These are phyloP conservation scores for Proteles cristata DNA, from an alignment of 2,113 vertebrate genomes.

Conservation along the genomic window DNA sequence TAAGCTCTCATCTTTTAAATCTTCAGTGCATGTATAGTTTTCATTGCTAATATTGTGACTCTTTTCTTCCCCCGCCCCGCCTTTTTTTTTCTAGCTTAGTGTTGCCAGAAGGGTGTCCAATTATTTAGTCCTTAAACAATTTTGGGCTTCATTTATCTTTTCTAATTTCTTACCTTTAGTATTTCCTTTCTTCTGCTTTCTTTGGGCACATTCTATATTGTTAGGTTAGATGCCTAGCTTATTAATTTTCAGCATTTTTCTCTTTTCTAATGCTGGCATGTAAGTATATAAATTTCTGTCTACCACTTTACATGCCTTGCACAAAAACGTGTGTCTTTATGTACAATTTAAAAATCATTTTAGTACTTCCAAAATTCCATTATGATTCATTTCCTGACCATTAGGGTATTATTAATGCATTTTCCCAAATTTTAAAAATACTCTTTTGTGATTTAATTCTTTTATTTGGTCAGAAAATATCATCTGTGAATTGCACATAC, in stretches of 20 bases:
- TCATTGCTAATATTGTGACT: background rate
- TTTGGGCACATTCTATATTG: background rate
- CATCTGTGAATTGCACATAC: background rate
- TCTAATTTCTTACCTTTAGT: background rate
- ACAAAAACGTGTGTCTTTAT: background rate
- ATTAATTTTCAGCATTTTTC: background rate
- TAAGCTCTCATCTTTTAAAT: background rate
- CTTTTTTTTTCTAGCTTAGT: background rate
- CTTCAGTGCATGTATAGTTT: background rate
- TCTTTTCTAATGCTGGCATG: background rate
- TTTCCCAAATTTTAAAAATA: background rate
- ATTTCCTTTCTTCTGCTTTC: background rate
- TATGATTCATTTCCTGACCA: background rate
- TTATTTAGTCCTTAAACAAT: background rate
- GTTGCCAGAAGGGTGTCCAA: background rate
- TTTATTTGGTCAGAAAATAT: background rate
- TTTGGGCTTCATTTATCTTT: background rate
- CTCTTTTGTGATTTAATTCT: background rate
- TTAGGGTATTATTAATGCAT: background rate
- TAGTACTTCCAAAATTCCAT: background rate
- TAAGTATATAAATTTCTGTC: background rate
- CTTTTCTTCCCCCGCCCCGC: too few relatives aligned
- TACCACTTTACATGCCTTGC: background rate
- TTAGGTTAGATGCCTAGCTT: background rate
- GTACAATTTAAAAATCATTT: background rate